Base-by-base conservation (phyloP, 2,113 vertebrate genomes). In the Gasterosteus nipponicus region DNA sequence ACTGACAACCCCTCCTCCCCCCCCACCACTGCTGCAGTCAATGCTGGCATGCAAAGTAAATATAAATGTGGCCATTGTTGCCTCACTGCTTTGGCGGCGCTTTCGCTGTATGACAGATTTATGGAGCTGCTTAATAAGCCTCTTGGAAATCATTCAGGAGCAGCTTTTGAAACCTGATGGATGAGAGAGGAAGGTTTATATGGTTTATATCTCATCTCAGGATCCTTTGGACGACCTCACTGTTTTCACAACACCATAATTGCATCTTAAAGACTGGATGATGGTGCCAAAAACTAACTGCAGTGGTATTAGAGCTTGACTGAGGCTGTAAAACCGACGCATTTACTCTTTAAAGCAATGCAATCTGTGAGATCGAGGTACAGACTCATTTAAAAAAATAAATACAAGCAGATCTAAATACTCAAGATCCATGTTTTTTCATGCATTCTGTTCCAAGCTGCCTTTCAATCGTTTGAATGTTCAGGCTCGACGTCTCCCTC, bases 71-170 rank as follows among this genome's bases (percentile, higher is more conserved):
- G 47, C 54, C 18, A 58, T 35, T 82, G 84, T 69, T 69, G 65
- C 72, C 47, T 60, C 69, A 69, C 60, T 61, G 74, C 80, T 80
- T 58, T 19, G 57, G 63, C 19, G 5, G 35, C 6, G 41, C 79
- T 78, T 69, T 80, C 63, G 46, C 62, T 64, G 60, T 31, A 44
- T 70, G 77, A 83, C 78, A 89, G 88, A 91, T 92, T 88, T 90
- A 90, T 88, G 57, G 74, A 78, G 60, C 78, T 78, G 67, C 80
- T 87, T 86, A 80, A 75, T 69, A 80, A 78, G 86, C 53, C 54
- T 74, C 71, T 77, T 86, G 83, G 81, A 86, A 88, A 83, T 86
- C 87, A 89, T 78, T 91, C 79, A 83, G 75, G 61, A 71, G 81
- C 75, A 69, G 87, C 79, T 86, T 77, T 72, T 77, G 77, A 87